A percentile compares a stretch with the other conserved stretches of the same genome.
These are phyloP conservation scores for Chaenogobius annularis DNA, from an alignment of 2,113 vertebrate genomes.

Conservation along the genomic window DNA sequence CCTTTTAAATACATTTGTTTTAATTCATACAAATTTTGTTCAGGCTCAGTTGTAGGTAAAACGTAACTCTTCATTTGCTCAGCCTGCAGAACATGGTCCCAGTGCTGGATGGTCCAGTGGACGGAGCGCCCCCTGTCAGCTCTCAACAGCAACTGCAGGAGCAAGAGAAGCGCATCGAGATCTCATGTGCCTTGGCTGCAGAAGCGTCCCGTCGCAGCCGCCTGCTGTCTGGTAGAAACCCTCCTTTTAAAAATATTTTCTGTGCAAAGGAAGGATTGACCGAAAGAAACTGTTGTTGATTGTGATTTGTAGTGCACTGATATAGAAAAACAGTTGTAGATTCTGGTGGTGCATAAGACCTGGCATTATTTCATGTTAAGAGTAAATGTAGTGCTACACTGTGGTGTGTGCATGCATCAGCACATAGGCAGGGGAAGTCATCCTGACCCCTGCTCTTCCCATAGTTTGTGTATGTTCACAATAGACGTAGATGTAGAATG, in stretches of 20 bases:
- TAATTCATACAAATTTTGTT: neutral
- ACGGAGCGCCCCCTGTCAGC: slow-evolving; percentile 74
- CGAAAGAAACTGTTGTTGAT: neutral
- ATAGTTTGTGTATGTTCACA: neutral
- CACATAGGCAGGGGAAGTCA: neutral
- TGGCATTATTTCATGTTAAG: neutral
- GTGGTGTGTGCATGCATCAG: neutral
- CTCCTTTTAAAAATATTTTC: neutral
- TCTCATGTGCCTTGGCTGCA: slow-evolving; percentile 91
- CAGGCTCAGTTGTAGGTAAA: neutral
- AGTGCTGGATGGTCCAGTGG: slow-evolving; percentile 83
- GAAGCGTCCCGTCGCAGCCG: slow-evolving; percentile 94
- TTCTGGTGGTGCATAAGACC: neutral
- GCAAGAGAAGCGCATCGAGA: slow-evolving; percentile 96
- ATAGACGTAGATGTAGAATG: neutral
- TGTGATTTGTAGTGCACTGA: neutral
- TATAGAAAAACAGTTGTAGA: too few relatives aligned
- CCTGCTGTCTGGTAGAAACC: slow-evolving; percentile 90
- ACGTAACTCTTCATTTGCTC: neutral
- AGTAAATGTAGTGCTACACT: neutral
- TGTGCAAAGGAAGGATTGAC: too few relatives aligned
- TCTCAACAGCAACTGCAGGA: slow-evolving; percentile 91
- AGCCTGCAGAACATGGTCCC: slow-evolving; percentile 95
- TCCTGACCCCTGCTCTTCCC: neutral
- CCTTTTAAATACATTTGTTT: neutral